A percentile compares a stretch with the other conserved stretches of the same genome.
phyloP scores from a whole-genome alignment of 2,888 invertebrate species.

The Schizotus pectinicornis region DNA sequence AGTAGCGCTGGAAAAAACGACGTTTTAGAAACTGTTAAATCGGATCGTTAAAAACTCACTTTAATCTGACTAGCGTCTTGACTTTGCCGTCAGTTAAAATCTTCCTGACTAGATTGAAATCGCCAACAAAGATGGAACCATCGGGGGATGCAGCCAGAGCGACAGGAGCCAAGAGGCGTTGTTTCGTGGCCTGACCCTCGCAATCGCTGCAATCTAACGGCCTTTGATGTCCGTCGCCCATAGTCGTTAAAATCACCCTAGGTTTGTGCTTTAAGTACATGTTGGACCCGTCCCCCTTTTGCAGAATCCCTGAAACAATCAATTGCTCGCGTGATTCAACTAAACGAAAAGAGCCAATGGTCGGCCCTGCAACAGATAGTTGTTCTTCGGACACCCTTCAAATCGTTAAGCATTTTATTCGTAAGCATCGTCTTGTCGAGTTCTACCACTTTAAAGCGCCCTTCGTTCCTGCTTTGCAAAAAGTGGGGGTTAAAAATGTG shows the following conservation, averaged over 20 bases:
- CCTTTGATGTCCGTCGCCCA: slow-evolving; percentile 91
- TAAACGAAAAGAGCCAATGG: not conserved
- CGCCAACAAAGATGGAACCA: slow-evolving; percentile 93
- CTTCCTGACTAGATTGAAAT: slow-evolving; percentile 91
- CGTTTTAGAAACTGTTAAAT: not conserved
- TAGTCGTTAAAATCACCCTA: slow-evolving; percentile 85
- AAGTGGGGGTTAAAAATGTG: no score
- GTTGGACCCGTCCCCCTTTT: slow-evolving; percentile 97
- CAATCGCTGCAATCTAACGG: slow-evolving; percentile 84
- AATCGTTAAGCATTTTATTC: no score
- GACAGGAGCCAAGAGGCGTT: slow-evolving; percentile 88
- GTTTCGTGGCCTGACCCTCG: slow-evolving; percentile 78
- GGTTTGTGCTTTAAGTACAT: slow-evolving; percentile 94
- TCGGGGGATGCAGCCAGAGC: slow-evolving; percentile 91
- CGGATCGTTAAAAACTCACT: slow-evolving; percentile 65
- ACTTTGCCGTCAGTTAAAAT: slow-evolving; percentile 86
- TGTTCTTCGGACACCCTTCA: not conserved
- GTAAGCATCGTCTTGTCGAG: no score
- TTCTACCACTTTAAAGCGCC: no score
- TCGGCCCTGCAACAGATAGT: not conserved
- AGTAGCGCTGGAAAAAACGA: slow-evolving; percentile 76
- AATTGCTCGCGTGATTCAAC: not conserved
- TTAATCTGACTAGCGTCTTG: slow-evolving; percentile 78
- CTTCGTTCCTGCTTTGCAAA: no score
- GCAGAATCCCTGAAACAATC: slow-evolving; percentile 77